Percentiles rank a stretch among this genome's conserved stretches.
phyloP scores from a whole-genome alignment of 2,113 vertebrate species.

The Nothobranchius kuhntae region DNA sequence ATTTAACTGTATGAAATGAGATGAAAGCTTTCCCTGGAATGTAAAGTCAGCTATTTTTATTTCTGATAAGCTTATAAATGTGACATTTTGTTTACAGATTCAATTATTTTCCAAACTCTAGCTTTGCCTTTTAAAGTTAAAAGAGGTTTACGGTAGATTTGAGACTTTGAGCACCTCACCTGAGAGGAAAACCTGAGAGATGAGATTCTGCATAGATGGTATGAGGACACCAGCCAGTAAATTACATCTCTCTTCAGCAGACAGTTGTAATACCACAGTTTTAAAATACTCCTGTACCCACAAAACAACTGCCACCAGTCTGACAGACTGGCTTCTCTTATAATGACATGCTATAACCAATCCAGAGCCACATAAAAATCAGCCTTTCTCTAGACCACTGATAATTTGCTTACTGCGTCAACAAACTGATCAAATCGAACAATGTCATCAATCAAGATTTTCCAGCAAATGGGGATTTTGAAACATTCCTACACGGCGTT shows the following conservation, averaged over 20 bases:
- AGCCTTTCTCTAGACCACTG: too few relatives aligned
- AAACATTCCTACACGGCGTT: background rate
- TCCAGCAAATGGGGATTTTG: constrained; percentile 23
- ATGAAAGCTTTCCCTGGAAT: constrained; percentile 35
- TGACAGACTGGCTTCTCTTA: too few relatives aligned
- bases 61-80: constrained; percentile 69
- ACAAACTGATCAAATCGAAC: too few relatives aligned
- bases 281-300: too few relatives aligned
- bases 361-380: too few relatives aligned
- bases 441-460: background rate
- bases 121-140: constrained; percentile 34
- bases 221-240: too few relatives aligned
- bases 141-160: background rate
- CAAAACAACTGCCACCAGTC: too few relatives aligned
- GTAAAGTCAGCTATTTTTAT: constrained; percentile 56
- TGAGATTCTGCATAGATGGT: background rate
- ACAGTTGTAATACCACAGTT: too few relatives aligned
- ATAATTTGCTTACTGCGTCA: too few relatives aligned
- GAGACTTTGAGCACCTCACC: background rate
- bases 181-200: background rate
- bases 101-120: constrained; percentile 47
- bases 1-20: constrained; percentile 7
- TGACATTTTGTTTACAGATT: constrained; percentile 72
- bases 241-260: too few relatives aligned
- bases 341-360: too few relatives aligned